Conservation (phyloP, 2,113 vertebrate species). For the Panthera tigris region DNA sequence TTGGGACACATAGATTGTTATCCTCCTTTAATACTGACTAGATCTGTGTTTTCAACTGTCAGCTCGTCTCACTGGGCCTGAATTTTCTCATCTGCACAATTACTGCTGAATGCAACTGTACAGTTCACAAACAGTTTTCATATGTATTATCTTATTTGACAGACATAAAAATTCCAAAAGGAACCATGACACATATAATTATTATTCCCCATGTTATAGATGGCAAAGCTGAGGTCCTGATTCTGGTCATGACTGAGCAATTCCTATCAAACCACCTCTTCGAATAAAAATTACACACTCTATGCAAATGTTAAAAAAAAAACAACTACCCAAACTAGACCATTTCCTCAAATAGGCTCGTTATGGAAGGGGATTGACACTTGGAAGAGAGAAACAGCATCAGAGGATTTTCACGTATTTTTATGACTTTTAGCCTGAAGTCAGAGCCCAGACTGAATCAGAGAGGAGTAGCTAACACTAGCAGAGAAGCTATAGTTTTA, state of each 20-base stretch:
- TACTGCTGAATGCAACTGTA: not conserved
- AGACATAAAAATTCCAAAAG: not conserved
- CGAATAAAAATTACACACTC: not conserved
- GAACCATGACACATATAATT: not conserved
- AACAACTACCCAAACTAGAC: not conserved
- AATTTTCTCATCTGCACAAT: not conserved
- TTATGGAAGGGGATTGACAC: not conserved
- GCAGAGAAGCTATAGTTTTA: not conserved
- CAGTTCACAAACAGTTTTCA: not conserved
- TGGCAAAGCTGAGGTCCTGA: not conserved
- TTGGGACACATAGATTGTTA: not conserved
- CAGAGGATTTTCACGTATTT: not conserved
- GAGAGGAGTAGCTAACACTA: not conserved
- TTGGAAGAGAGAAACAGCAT: not conserved
- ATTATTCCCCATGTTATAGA: not conserved
- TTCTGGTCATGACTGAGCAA: not conserved
- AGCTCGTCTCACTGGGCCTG: not conserved
- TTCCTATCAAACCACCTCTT: not conserved
- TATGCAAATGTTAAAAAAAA: not conserved
- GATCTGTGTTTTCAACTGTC: not conserved
- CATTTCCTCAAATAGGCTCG: not conserved
- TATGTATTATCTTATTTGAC: not conserved
- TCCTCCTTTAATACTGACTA: not conserved
- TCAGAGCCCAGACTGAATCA: not conserved
- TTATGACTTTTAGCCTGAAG: not conserved